These are phyloP conservation scores for Caretta caretta DNA, from an alignment of 2,113 vertebrate genomes.

Conservation along the genomic window DNA sequence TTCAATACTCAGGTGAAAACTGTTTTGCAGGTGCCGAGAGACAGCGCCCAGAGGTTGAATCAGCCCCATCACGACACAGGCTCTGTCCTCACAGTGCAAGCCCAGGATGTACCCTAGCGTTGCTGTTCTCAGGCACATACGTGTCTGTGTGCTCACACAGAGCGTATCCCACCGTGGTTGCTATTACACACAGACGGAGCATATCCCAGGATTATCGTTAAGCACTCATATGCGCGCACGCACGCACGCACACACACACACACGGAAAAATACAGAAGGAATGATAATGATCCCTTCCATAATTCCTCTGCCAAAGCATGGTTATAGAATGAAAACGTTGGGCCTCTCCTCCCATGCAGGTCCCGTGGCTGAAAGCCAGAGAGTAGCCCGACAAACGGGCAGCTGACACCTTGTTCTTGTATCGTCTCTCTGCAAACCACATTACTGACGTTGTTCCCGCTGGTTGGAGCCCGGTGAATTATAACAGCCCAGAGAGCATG, in stretches of 20 bases:
- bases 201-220: not conserved
- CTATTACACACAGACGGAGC: no score
- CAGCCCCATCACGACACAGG: not conserved
- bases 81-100: not conserved
- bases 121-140: not conserved
- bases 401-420: not conserved
- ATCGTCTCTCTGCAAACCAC: not conserved
- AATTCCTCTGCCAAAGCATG: not conserved
- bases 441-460: not conserved
- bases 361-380: not conserved
- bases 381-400: not conserved
- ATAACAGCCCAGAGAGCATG: not conserved
- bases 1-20: not conserved
- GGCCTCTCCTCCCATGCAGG: not conserved
- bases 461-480: not conserved
- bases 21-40: not conserved
- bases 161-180: no score
- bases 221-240: not conserved
- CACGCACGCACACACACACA: no score
- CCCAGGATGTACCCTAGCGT: not conserved
- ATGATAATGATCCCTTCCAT: not conserved
- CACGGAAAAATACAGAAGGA: not conserved
- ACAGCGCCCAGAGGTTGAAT: not conserved
- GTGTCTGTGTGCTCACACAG: no score
- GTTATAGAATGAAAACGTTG: not conserved